Evolutionary conservation across 2,797 vertebrate genomes (phyloP).

Genomic region (Hippopotamyrus pictus): DNA sequence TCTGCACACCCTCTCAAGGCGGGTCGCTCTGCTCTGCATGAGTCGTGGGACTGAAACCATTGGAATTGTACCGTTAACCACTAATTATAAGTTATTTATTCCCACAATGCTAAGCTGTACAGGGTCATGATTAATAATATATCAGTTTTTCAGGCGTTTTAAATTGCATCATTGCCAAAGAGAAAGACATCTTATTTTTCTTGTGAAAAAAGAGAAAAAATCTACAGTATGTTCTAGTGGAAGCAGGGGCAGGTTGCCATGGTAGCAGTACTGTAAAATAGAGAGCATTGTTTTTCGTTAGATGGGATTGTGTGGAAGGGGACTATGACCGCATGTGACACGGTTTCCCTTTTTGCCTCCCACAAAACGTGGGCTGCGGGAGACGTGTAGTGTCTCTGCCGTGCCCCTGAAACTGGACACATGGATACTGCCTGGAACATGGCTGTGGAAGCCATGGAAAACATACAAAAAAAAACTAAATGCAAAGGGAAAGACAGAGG

Average conservation of each 20-base stretch:
- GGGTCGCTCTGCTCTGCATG: slow-evolving; percentile 15
- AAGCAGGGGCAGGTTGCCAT: slow-evolving; percentile 36
- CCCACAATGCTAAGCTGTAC: not conserved
- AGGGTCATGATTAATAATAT: not conserved
- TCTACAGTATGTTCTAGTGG: slow-evolving; percentile 27
- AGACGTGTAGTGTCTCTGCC: not conserved
- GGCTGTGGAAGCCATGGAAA: not conserved
- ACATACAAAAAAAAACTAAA: not conserved
- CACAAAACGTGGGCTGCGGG: not conserved
- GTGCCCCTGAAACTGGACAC: not conserved
- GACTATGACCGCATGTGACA: not conserved
- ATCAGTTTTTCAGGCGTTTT: not conserved
- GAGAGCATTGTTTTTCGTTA: slow-evolving; percentile 47
- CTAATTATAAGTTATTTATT: not conserved
- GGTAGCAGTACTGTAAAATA: slow-evolving; percentile 31
- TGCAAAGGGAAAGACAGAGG: not conserved
- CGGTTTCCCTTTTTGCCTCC: not conserved
- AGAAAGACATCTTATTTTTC: not conserved
- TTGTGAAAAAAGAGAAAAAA: slow-evolving; percentile 10
- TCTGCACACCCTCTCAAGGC: slow-evolving; percentile 27
- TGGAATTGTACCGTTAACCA: not conserved
- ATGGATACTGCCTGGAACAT: not conserved
- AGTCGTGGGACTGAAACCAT: not conserved
- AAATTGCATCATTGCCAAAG: not conserved
- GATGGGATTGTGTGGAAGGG: slow-evolving; percentile 50